Evolutionary conservation across 2,888 invertebrate species (phyloP).

Genomic region (Taphrorychus bicolor): DNA sequence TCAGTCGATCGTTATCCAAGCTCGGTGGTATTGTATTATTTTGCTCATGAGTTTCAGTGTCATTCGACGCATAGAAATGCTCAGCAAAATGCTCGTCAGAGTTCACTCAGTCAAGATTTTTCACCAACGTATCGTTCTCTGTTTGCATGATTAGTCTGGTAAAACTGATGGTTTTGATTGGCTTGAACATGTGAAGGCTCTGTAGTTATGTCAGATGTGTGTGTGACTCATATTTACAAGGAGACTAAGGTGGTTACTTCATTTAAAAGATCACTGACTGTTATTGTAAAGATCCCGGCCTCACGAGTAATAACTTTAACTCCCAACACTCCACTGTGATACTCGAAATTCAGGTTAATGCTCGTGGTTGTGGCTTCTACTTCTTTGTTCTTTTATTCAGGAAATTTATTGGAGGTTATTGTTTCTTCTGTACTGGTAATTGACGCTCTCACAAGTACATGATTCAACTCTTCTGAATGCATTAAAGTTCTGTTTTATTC

Average conservation of each 20-base stretch:
- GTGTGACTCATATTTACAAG: too few species aligned
- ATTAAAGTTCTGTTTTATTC: too few species aligned
- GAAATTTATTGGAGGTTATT: too few species aligned
- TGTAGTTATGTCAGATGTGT: too few species aligned
- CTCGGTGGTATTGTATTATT: constrained; percentile 57
- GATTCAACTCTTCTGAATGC: too few species aligned
- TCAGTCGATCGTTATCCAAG: constrained; percentile 63
- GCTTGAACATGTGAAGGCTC: too few species aligned
- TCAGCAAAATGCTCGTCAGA: constrained; percentile 57
- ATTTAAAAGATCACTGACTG: background rate
- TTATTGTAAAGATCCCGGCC: constrained; percentile 37
- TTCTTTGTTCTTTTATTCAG: background rate
- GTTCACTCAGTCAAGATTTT: constrained; percentile 68
- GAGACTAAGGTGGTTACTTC: constrained; percentile 7
- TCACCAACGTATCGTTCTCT: constrained; percentile 67
- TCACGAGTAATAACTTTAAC: constrained; percentile 39
- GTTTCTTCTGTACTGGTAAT: too few species aligned
- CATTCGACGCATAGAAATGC: constrained; percentile 37
- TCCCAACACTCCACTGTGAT: constrained; percentile 10
- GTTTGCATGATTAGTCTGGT: constrained; percentile 57
- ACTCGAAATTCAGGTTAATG: constrained; percentile 13
- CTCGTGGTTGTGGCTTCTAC: background rate
- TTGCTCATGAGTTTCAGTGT: constrained; percentile 44
- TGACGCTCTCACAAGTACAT: background rate
- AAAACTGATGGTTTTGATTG: constrained; percentile 25